Evolutionary conservation across 1,140 invertebrate species (phyloP), one percentile per base, ranked within the genome.

Genomic region (honey bee (Apis mellifera)): DNA sequence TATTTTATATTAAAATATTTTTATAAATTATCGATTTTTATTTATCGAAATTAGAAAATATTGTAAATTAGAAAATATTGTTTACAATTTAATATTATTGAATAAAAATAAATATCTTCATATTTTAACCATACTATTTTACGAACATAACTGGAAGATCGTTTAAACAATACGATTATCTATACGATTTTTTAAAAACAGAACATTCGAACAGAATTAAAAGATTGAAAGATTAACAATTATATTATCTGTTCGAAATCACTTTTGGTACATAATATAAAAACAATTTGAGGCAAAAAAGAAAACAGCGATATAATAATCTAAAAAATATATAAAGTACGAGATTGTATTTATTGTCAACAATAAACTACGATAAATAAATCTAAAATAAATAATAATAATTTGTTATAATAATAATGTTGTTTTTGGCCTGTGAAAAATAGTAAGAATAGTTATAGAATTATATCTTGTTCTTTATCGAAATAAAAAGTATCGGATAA

Each of bases 301-400:
- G 3, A 69, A 72, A 55, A 75, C 70, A 78, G 65, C 65, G 26
- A 65, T 73, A n/a, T 57, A 59, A 78, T 78, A 72, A 76, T 80
- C 73, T 78, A 73, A 52, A 79, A 84, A 84, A 84, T 86, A 84
- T 89, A 85, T 62, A 90, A 85, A 80, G 74, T 76, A 82, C 8
- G 26, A 70, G 57, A 66, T 71, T 70, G 77, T 82, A 48, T 82
- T 87, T 88, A 85, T 90, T 90, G 89, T 90, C 87, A 86, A 90
- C 89, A 87, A 75, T 86, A 87, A 57, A 84, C 86, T 88, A 89
- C 78, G 73, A 86, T 77, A 89, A 85, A 89, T 82, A 89, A 86
- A 81, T 78, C 71, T 42, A 42, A 42, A 42, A 42, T 42, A 42
- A 42, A 42, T 42, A 42, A 42, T 42, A 42, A 42, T 42, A 42